phyloP scores from a whole-genome alignment of 1,140 invertebrate species.

The Anoplolepis gracilipes region DNA sequence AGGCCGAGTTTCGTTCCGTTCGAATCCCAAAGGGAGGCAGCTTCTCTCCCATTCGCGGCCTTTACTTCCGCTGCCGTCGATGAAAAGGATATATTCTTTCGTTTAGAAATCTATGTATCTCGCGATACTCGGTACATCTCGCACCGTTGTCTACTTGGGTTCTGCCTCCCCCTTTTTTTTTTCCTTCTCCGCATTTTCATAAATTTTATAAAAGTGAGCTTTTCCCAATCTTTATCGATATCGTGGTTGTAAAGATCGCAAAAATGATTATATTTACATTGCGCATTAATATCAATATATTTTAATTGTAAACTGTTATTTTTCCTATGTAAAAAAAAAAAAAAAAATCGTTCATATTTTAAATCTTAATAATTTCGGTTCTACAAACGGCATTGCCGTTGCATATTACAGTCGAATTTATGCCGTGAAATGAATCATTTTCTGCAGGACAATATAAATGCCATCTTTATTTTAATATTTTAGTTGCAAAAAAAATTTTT shows the following conservation, averaged over 20 bases:
- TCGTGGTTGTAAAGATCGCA: not conserved
- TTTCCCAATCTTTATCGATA: not conserved
- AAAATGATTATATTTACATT: not conserved
- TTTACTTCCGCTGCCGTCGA: constrained; percentile 31
- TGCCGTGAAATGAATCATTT: not conserved
- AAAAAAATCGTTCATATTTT: constrained; percentile 27
- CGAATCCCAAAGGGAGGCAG: constrained; percentile 27
- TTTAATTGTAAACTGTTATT: constrained; percentile 19
- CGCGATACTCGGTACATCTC: not conserved
- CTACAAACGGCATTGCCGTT: not conserved
- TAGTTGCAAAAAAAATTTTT: no score
- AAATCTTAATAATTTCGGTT: not conserved
- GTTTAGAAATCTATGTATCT: constrained; percentile 12
- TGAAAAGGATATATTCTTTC: constrained; percentile 19
- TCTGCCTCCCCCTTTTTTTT: not conserved
- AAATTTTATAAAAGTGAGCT: constrained; percentile 14
- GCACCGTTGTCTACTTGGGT: not conserved
- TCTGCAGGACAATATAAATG: not conserved
- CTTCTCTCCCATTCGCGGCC: not conserved
- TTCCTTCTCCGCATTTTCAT: not conserved
- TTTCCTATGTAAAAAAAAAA: no score
- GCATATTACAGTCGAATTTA: constrained; percentile 5
- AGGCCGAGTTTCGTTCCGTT: constrained; percentile 41
- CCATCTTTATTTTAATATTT: not conserved
- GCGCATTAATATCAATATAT: not conserved